Evolutionary conservation across 2,113 vertebrate species (phyloP).

Genomic region (Colius striatus): DNA sequence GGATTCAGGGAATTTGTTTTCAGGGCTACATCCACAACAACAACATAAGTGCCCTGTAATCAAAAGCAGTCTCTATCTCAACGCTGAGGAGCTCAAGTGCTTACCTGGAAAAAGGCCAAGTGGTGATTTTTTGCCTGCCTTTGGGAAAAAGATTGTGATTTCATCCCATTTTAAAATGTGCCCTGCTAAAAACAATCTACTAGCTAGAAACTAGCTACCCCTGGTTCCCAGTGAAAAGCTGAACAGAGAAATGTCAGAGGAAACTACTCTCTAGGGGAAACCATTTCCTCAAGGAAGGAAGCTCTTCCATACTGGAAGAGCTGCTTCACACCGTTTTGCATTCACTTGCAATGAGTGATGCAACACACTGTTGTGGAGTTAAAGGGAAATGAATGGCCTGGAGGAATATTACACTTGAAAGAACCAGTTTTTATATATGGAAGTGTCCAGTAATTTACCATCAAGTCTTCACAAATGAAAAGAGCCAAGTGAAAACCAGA

Average conservation of each 20-base stretch:
- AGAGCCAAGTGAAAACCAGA: not conserved
- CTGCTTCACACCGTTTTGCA: not conserved
- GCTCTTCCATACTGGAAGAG: not conserved
- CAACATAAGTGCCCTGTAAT: not conserved
- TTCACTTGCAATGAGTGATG: not conserved
- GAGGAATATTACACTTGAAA: not conserved
- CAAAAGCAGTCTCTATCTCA: not conserved
- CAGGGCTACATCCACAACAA: not conserved
- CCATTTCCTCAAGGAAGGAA: not conserved
- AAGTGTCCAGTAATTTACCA: not conserved
- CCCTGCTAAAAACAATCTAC: not conserved
- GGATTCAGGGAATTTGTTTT: not conserved
- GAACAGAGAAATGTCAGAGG: not conserved
- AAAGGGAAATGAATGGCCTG: not conserved
- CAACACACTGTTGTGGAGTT: not conserved
- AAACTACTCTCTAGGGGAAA: not conserved
- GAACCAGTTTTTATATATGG: no score
- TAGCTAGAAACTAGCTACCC: not conserved
- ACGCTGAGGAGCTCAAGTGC: not conserved
- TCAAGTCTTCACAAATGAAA: not conserved
- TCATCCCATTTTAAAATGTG: not conserved
- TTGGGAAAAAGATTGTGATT: not conserved
- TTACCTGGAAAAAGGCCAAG: not conserved
- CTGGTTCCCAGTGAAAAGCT: not conserved
- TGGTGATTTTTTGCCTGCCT: not conserved